Evolutionary conservation across 2,113 vertebrate genomes (phyloP).

Genomic region (Lepus europaeus): DNA sequence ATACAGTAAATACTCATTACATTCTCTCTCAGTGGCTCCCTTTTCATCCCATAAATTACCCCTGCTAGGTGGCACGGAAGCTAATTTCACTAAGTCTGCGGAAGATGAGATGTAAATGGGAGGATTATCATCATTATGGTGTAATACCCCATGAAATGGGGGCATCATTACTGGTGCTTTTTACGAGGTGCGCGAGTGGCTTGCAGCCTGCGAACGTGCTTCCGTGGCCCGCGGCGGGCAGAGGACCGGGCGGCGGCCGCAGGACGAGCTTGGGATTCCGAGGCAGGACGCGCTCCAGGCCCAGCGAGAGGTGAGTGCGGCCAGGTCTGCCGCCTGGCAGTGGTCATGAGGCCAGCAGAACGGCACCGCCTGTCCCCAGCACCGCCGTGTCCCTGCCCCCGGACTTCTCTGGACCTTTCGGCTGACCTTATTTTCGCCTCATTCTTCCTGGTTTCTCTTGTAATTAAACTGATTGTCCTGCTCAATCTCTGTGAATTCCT

Average conservation of each 20-base stretch:
- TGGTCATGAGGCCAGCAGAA: neutral
- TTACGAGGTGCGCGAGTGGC: conserved; percentile 94
- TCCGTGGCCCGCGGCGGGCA: conserved; percentile 86
- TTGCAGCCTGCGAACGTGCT: conserved; percentile 88
- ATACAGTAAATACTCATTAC: conserved; percentile 94
- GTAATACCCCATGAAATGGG: conserved; percentile 99
- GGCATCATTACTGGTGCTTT: conserved; percentile 96
- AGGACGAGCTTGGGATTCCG: conserved; percentile 74
- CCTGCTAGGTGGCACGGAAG: conserved; percentile 94
- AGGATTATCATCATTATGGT: conserved; percentile 98
- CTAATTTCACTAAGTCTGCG: conserved; percentile 94
- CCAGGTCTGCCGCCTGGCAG: conserved; percentile 64
- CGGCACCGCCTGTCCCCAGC: neutral
- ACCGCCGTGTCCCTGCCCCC: neutral
- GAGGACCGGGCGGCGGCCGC: conserved; percentile 75
- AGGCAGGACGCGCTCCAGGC: conserved; percentile 65
- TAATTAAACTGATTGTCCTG: conserved; percentile 91
- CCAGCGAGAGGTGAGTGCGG: conserved; percentile 68
- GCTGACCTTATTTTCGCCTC: conserved; percentile 87
- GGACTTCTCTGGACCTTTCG: conserved; percentile 79
- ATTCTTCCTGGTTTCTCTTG: conserved; percentile 86
- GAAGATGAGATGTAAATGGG: conserved; percentile 98
- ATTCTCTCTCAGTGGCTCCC: conserved; percentile 93
- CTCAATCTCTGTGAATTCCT: conserved; percentile 86
- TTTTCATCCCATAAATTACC: conserved; percentile 96